Evolutionary conservation across 92 coral and sea anemone genomes (phyloP).

Genomic region (Palythoa caribaeorum): DNA sequence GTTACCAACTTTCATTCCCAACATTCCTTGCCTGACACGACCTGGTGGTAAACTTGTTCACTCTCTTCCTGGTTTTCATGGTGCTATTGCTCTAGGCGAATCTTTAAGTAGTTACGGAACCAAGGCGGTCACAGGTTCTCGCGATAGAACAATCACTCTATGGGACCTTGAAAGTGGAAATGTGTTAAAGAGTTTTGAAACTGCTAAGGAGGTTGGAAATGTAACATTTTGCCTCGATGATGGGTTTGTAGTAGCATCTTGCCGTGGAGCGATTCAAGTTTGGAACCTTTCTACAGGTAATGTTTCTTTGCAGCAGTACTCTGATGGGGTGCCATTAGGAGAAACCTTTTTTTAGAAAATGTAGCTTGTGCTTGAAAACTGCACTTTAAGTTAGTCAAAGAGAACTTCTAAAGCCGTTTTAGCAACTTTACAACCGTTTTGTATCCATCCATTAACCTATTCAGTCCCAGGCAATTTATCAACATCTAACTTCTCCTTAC

Average conservation of each 20-base stretch:
- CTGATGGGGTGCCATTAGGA: background rate
- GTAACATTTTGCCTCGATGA: constrained; percentile 81
- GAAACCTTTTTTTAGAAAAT: too few species aligned
- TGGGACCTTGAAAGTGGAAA: constrained; percentile 89
- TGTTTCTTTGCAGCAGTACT: background rate
- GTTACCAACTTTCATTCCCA: constrained; percentile 85
- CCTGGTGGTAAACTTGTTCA: constrained; percentile 97
- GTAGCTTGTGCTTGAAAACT: background rate
- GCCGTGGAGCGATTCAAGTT: constrained; percentile 74
- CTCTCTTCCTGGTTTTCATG: constrained; percentile 87
- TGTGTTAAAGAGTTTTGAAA: constrained; percentile 74
- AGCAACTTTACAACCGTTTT: too few species aligned
- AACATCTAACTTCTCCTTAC: too few species aligned
- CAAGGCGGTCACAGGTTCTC: constrained; percentile 86
- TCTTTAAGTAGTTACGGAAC: constrained; percentile 61
- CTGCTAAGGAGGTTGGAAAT: constrained; percentile 71
- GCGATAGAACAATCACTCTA: constrained; percentile 76
- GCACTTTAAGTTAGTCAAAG: background rate
- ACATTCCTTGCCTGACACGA: constrained; percentile 90
- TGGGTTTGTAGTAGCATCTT: constrained; percentile 84
- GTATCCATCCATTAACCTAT: too few species aligned
- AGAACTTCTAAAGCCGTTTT: too few species aligned
- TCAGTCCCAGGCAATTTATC: too few species aligned
- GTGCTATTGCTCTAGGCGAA: constrained; percentile 70
- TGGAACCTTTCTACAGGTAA: constrained; percentile 88